phyloP scores from a whole-genome alignment of 2,113 vertebrate species.

The Hepsetus odoe region DNA sequence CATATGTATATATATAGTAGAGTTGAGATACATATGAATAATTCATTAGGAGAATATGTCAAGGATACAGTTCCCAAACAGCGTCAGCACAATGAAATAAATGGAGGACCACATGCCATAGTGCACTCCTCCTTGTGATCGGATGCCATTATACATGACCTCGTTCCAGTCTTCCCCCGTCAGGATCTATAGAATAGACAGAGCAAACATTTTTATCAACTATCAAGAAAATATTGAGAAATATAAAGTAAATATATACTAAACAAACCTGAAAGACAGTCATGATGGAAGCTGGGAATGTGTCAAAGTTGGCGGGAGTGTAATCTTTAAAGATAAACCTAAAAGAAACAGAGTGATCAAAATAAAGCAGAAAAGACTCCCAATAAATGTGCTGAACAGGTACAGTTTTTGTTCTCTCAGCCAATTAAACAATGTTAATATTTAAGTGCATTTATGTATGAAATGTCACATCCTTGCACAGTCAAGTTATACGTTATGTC shows the following conservation, averaged over 20 bases:
- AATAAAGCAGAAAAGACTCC: background rate
- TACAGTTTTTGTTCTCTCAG: no score
- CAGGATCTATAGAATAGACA: conserved; percentile 81
- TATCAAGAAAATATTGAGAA: background rate
- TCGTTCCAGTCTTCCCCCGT: conserved; percentile 99
- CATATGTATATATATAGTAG: no score
- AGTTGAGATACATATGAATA: no score
- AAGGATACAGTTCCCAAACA: conserved; percentile 99
- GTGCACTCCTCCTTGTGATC: conserved; percentile 95
- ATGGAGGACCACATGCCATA: conserved; percentile 99
- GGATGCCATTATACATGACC: conserved; percentile 98
- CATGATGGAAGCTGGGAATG: conserved; percentile 82
- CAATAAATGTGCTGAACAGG: no score
- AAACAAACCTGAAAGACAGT: conserved; percentile 80
- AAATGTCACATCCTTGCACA: no score
- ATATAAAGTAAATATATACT: background rate
- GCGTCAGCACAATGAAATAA: conserved; percentile 97
- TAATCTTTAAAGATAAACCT: conserved; percentile 85
- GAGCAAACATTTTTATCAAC: background rate
- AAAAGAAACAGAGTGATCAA: conserved; percentile 21
- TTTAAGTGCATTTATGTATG: no score
- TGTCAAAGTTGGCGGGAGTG: conserved; percentile 83
- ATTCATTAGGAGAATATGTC: background rate
- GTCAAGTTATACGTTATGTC: no score
- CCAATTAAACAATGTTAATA: no score